A percentile compares a stretch with the other conserved stretches of the same genome.
phyloP scores from a whole-genome alignment of 2,888 invertebrate genomes.

The Drymonia ruficornis region DNA sequence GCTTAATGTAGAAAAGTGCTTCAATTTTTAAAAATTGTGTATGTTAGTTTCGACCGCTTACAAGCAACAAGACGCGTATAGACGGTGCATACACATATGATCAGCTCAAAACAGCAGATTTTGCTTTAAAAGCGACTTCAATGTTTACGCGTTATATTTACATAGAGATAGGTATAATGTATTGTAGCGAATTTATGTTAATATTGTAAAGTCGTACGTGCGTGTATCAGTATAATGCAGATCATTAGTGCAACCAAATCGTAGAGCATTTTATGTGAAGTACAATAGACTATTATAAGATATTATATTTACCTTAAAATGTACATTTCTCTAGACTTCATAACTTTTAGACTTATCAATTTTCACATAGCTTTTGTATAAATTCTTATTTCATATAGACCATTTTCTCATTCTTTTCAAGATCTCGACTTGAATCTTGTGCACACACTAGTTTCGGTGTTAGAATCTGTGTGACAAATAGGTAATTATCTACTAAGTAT shows the following conservation, averaged over 20 bases:
- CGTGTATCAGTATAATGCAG: constrained; percentile 32
- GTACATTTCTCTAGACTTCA: constrained; percentile 25
- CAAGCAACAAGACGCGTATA: constrained; percentile 1
- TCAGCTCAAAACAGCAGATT: constrained; percentile 38
- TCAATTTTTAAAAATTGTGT: constrained; percentile 43
- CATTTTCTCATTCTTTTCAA: constrained; percentile 12
- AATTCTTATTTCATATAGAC: constrained; percentile 21
- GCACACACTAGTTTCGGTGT: constrained; percentile 12
- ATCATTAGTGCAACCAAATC: constrained; percentile 24
- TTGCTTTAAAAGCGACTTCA: constrained; percentile 24
- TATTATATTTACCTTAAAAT: constrained; percentile 16
- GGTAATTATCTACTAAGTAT: constrained; percentile 5
- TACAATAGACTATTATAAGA: constrained; percentile 38
- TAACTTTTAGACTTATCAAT: constrained; percentile 24
- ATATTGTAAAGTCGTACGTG: constrained; percentile 22
- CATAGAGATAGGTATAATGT: constrained; percentile 23
- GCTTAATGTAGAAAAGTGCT: constrained; percentile 57
- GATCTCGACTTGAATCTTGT: constrained; percentile 13
- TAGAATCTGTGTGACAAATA: constrained; percentile 24
- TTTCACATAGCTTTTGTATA: constrained; percentile 24
- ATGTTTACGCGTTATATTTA: constrained; percentile 37
- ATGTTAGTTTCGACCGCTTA: constrained; percentile 6
- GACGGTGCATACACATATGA: constrained; percentile 20
- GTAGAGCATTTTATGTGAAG: constrained; percentile 34
- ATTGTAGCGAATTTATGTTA: constrained; percentile 57